Evolutionary conservation across 2,888 invertebrate genomes (phyloP), one percentile per base, ranked within the genome.

Genomic region (Nemapogon koenigi): DNA sequence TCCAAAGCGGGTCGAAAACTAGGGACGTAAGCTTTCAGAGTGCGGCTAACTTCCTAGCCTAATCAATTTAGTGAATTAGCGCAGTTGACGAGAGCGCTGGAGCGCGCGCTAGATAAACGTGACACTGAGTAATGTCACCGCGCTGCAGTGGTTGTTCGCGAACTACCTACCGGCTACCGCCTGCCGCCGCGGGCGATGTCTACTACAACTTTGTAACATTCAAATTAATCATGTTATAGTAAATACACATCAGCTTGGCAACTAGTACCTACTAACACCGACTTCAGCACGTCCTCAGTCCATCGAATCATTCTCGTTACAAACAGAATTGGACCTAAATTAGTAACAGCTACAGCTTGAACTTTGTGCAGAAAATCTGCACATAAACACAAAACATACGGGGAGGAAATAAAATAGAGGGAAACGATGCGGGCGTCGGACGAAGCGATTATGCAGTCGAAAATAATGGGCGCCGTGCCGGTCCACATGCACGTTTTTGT

Each of bases 361-460:
- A 73, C 75, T 75, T 64, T 66, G 63, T 63, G 51, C 59, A 61
- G 68, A 72, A 75, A 70, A 66, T 68, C 70, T 63, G 60, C 60
- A 58, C 66, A 63, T 72, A 69, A 65, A 68, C 72, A 72, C 65
- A 69, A 63, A 73, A 69, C 69, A 68, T 70, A 63, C 63, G 53
- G 67, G 62, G 69, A 69, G 75, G 75, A 72, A 72, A 75, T 76
- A 76, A 78, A 78, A 73, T 75, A 72, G 75, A 64, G 58, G 63
- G 71, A 72, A 75, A 64, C 76, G 73, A 71, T 73, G 75, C 76
- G 75, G 73, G 72, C 70, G 73, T 72, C 67, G 75, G 75, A 76
- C 76, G 76, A 70, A 73, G 72, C 76, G 76, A 78, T 78, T 78
- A 78, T 78, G 75, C 76, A 75, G 76, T 73, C 68, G 75, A 78